Base-by-base conservation (phyloP, 2,797 vertebrate genomes). In the Pteronotus mesoamericanus region DNA sequence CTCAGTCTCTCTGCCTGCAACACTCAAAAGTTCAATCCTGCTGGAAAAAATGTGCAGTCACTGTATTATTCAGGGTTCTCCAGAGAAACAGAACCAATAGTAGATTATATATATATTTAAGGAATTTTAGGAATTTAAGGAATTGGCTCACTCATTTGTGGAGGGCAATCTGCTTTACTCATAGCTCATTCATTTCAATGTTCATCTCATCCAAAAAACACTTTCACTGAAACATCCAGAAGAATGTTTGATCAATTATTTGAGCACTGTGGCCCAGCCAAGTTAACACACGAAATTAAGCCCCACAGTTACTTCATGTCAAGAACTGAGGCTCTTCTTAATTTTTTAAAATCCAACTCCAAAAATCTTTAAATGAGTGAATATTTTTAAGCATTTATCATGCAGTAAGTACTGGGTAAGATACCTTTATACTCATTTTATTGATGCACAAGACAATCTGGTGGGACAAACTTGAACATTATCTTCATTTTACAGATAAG, bases 401-500 rank as follows among this genome's bases (percentile, higher is more conserved):
- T 42, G 8, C n/a, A 86, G 79, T 86, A 87, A 69, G 16, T 9
- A 32, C 10, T 48, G 22, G 22, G 14, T 3, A 39, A 69, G 44
- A 12, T 55, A 61, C 16, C 53, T 84, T 93, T 55, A 94, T 3
- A 61, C 16, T 94, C 16, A 46, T 61, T 93, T 90, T 88, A 94
- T 74, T 39, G 72, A 78, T 88, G 29, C 14, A 57, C 37, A 85
- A 80, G 29, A 69, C 32, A 88, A 74, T 82, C 24, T 79, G 89
- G 9, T 26, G 79, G 66, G 44, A 44, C 75, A 84, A 86, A 57
- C 32, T 59, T 48, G 87, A 94, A 78, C 59, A 87, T 87, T 64
- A 80, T 92, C 72, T 95, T 95, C n/a, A 96, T 93, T 95, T 77
- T 96, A 90, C 24, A 75, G 44, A 86, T 92, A 72, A 80, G 87